A percentile compares a stretch with the other conserved stretches of the same genome.
These are phyloP conservation scores for Microhierax caerulescens DNA, from an alignment of 2,797 vertebrate species.

Conservation along the genomic window DNA sequence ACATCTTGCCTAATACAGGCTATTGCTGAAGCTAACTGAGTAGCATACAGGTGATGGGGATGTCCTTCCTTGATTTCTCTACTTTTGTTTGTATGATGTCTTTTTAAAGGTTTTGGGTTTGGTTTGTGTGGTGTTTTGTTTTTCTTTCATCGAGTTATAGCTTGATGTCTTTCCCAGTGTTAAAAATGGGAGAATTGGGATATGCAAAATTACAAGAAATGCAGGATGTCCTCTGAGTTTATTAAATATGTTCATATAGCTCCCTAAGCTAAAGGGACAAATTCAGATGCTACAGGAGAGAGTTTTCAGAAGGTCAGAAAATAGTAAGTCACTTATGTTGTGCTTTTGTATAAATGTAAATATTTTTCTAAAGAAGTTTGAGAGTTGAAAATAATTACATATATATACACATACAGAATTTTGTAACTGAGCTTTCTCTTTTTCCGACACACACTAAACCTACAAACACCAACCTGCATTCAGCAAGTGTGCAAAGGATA, in stretches of 20 bases:
- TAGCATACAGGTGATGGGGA: neutral
- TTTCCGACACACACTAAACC: neutral
- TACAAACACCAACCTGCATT: neutral
- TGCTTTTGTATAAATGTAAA: neutral
- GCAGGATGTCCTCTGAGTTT: neutral
- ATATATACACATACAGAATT: neutral
- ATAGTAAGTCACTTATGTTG: neutral
- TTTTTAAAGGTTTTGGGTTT: neutral
- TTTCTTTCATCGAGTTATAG: neutral
- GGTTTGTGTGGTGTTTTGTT: neutral
- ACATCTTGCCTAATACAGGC: neutral
- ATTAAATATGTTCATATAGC: neutral
- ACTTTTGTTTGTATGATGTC: neutral
- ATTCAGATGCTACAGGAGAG: neutral
- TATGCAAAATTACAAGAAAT: neutral
- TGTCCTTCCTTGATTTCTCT: neutral
- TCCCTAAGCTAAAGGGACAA: neutral
- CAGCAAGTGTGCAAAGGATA: neutral
- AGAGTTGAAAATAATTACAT: neutral
- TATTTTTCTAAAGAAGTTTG: neutral
- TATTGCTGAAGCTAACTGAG: neutral
- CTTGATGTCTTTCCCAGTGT: neutral
- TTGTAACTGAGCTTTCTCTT: neutral
- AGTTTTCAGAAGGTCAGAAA: neutral
- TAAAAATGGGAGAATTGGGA: neutral